Evolutionary conservation across 2,797 vertebrate genomes (phyloP).

Genomic region (Pempheris klunzingeri): DNA sequence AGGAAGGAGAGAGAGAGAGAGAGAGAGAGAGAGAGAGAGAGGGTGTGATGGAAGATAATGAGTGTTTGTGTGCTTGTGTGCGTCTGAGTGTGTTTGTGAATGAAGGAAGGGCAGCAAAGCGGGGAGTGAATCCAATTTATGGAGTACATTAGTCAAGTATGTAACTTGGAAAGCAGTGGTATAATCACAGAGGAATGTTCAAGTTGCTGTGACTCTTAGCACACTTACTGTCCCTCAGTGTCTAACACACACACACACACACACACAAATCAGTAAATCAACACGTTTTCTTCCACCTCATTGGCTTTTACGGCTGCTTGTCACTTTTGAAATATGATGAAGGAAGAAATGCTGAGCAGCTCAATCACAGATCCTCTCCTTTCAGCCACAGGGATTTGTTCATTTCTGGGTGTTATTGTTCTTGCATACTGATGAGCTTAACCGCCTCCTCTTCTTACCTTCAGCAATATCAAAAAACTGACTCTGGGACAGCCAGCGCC

Average conservation of each 20-base stretch:
- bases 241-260: slow-evolving; percentile 27
- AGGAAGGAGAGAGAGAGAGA: background rate
- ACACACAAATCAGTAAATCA: slow-evolving; percentile 57
- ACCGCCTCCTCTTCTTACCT: slow-evolving; percentile 29
- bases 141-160: slow-evolving; percentile 71
- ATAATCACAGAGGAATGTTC: slow-evolving; percentile 82
- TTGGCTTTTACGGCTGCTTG: slow-evolving; percentile 60
- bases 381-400: slow-evolving; percentile 21
- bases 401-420: slow-evolving; percentile 31
- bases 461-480: slow-evolving; percentile 6
- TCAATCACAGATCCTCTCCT: slow-evolving; percentile 36
- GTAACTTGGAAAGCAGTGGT: slow-evolving; percentile 71
- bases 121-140: slow-evolving; percentile 63
- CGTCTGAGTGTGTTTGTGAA: slow-evolving; percentile 41
- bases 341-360: slow-evolving; percentile 30
- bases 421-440: slow-evolving; percentile 16
- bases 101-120: slow-evolving; percentile 49
- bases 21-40: background rate
- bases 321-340: slow-evolving; percentile 46
- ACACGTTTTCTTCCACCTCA: slow-evolving; percentile 60
- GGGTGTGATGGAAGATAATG: slow-evolving; percentile 41
- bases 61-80: slow-evolving; percentile 26
- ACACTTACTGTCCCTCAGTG: slow-evolving; percentile 55
- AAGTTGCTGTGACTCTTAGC: slow-evolving; percentile 66
- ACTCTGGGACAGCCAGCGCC: slow-evolving; percentile 41